A percentile compares a stretch with the other conserved stretches of the same genome.
Evolutionary conservation across 2,888 invertebrate species (phyloP).

Genomic region (Pedicia rivosa): DNA sequence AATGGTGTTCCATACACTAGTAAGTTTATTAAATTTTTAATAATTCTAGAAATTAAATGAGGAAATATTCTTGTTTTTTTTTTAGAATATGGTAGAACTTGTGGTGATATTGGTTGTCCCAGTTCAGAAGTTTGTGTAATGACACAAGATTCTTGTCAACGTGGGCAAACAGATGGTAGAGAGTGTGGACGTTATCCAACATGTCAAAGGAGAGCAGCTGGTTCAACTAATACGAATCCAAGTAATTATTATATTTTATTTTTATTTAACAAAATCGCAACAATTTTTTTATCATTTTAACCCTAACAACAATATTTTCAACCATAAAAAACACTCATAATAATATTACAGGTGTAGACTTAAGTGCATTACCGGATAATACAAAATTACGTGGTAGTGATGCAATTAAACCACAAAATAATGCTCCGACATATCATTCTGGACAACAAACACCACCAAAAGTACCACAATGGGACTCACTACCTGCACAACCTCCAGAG

Average conservation of each 20-base stretch:
- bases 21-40: neutral
- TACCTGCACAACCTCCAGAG: slow-evolving; percentile 24
- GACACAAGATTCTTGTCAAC: slow-evolving; percentile 49
- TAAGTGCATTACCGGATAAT: slow-evolving; percentile 5
- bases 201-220: slow-evolving; percentile 40
- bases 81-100: slow-evolving; percentile 62
- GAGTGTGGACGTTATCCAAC: slow-evolving; percentile 53
- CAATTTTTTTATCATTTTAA: no score
- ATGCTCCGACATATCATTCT: neutral
- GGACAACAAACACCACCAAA: slow-evolving; percentile 23
- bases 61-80: neutral
- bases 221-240: slow-evolving; percentile 12
- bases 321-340: neutral
- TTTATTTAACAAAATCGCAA: no score
- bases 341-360: slow-evolving; percentile 1
- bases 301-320: no score
- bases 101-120: slow-evolving; percentile 62
- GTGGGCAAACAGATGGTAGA: slow-evolving; percentile 35
- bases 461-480: slow-evolving; percentile 21
- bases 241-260: no score
- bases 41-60: no score
- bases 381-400: slow-evolving; percentile 9
- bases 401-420: slow-evolving; percentile 10
- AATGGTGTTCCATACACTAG: slow-evolving; percentile 3
- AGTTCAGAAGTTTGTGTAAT: slow-evolving; percentile 52